These are phyloP conservation scores for Albula goreensis DNA, from an alignment of 2,113 vertebrate species.

Conservation along the genomic window DNA sequence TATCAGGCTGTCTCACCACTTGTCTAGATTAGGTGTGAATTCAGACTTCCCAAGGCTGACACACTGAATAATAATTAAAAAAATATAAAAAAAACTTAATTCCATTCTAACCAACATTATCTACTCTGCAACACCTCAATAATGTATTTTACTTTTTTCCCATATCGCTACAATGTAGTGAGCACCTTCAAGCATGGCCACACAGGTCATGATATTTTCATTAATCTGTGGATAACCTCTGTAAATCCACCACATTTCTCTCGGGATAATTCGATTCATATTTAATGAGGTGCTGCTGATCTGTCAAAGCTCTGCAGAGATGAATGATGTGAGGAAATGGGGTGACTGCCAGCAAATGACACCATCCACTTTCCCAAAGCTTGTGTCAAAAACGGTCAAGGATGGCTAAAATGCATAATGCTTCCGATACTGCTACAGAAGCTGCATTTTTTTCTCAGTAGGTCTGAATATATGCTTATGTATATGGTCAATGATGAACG, in stretches of 20 bases:
- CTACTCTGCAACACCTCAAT: neutral
- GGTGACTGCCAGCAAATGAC: no score
- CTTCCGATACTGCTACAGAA: no score
- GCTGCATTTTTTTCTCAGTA: no score
- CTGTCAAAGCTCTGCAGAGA: no score
- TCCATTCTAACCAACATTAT: neutral
- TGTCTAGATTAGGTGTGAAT: neutral
- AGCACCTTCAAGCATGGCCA: neutral
- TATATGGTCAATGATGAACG: no score
- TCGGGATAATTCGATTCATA: neutral
- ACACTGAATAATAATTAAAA: no score
- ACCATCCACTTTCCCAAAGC: no score
- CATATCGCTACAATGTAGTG: neutral
- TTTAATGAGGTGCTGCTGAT: neutral
- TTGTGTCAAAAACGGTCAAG: no score
- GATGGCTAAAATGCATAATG: no score
- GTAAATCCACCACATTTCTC: neutral
- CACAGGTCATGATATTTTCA: neutral
- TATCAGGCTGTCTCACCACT: no score
- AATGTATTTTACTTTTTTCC: neutral
- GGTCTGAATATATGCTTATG: no score
- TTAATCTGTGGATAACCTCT: neutral
- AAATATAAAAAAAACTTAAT: neutral
- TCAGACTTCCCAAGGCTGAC: neutral
- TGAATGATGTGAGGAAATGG: no score